A percentile compares a stretch with the other conserved stretches of the same genome.
These are phyloP conservation scores for Limnodromus scolopaceus DNA, from an alignment of 2,797 vertebrate genomes.

Conservation along the genomic window DNA sequence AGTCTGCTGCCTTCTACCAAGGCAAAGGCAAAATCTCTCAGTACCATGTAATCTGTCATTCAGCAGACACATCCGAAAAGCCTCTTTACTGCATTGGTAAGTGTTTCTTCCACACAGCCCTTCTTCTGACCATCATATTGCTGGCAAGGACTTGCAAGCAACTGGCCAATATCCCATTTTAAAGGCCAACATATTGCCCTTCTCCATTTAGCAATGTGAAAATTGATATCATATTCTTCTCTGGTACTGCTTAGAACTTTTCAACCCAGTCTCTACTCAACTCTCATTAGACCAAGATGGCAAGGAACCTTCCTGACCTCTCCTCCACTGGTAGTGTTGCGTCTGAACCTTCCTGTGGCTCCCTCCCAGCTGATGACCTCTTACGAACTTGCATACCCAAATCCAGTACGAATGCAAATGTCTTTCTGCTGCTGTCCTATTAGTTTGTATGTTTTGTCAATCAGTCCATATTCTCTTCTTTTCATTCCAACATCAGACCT, in stretches of 20 bases:
- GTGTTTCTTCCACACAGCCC: neutral
- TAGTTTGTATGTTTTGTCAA: neutral
- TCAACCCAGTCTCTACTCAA: neutral
- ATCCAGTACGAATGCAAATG: neutral
- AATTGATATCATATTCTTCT: neutral
- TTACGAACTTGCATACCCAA: neutral
- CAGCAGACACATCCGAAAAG: neutral
- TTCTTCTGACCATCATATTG: neutral
- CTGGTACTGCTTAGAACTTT: neutral
- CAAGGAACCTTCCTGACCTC: neutral
- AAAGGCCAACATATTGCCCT: neutral
- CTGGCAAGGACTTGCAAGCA: neutral
- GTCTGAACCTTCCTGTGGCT: neutral
- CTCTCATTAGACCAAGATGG: fast-evolving
- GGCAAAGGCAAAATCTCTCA: neutral
- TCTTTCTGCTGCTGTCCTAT: neutral
- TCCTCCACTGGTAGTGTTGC: neutral
- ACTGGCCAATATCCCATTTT: neutral
- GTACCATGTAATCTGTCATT: neutral
- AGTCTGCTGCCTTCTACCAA: neutral
- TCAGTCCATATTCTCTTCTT: neutral
- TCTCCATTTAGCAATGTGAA: neutral
- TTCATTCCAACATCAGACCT: neutral
- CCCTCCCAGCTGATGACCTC: neutral
- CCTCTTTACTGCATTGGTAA: neutral